Evolutionary conservation across 2,113 vertebrate genomes (phyloP), one percentile per base, ranked within the genome.

Genomic region (Rafetus swinhoei): DNA sequence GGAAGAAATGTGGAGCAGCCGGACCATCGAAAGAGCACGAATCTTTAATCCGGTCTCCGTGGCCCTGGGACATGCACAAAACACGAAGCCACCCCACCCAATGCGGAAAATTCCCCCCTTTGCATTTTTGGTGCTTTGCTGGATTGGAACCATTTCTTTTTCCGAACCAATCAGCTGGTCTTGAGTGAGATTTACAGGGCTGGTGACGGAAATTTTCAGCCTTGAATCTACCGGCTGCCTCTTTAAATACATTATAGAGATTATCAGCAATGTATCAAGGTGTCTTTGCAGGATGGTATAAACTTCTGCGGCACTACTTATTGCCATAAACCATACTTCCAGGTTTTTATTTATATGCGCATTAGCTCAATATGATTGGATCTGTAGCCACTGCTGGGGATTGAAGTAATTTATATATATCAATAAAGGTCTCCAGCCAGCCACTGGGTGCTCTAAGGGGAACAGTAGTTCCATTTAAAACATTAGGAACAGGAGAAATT

Each of bases 281-380:
- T 98, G 98, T 98, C 98, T 98, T 98, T 97, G 96, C 96, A 97
- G 96, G 97, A 97, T 86, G 95, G 98, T 97, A 98, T 98, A 98
- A 98, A 98, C 97, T 98, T 98, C 97, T 85, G 93, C 96, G 97
- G 97, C 96, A 98, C 97, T 98, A 98, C 97, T 98, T 98, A 98
- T 97, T 98, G 98, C 98, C 96, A 98, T 98, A 98, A 98, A 98
- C 97, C 96, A 97, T 97, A 98, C 98, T 98, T 97, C 93, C 96
- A 98, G 96, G 97, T 98, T 98, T 98, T 98, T 98, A 98, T 98
- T 98, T 98, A 98, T 98, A 98, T 98, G 98, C 97, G 54, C 98
- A 98, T 98, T 98, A 98, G 97, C 97, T 98, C 97, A 95, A 98
- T 98, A 97, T 98, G 97, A 98, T 98, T 98, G 98, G 97, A 98